These are phyloP conservation scores for Cantharis rustica DNA, from an alignment of 2,888 invertebrate genomes.

Conservation along the genomic window DNA sequence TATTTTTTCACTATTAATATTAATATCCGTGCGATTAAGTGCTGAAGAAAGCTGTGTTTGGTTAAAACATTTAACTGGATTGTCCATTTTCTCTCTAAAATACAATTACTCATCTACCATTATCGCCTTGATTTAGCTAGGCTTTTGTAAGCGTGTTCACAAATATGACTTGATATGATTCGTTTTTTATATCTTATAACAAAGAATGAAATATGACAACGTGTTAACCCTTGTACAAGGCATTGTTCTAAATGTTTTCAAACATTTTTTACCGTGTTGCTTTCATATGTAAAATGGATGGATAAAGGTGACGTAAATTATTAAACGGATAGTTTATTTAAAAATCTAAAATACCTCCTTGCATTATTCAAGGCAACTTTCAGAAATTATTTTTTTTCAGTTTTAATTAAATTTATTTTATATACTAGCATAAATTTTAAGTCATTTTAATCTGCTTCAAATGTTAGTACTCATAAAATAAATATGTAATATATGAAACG, in stretches of 20 bases:
- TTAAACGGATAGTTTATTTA: not conserved
- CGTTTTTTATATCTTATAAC: conserved; percentile 4
- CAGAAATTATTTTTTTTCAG: not conserved
- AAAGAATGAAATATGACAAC: conserved; percentile 15
- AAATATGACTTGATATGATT: not conserved
- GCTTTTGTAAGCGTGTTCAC: not conserved
- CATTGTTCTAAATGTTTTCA: conserved; percentile 12
- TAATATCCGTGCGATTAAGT: conserved; percentile 15
- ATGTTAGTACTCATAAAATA: not conserved
- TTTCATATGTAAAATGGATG: not conserved
- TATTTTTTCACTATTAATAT: conserved; percentile 16
- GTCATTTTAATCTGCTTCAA: not conserved
- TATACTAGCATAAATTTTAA: not conserved
- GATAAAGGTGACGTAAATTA: not conserved
- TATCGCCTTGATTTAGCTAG: not conserved
- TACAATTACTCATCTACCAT: not conserved
- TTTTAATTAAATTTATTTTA: not conserved
- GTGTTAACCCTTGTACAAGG: conserved; percentile 11
- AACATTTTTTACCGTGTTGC: conserved; percentile 7
- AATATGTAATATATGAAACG: not conserved
- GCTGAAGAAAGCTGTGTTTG: conserved; percentile 9
- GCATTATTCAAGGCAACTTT: not conserved
- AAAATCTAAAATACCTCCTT: not conserved
- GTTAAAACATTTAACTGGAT: conserved; percentile 1
- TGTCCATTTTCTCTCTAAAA: not conserved